Evolutionary conservation across 1,140 invertebrate species (phyloP).

Genomic region (Neodiprion virginianus): DNA sequence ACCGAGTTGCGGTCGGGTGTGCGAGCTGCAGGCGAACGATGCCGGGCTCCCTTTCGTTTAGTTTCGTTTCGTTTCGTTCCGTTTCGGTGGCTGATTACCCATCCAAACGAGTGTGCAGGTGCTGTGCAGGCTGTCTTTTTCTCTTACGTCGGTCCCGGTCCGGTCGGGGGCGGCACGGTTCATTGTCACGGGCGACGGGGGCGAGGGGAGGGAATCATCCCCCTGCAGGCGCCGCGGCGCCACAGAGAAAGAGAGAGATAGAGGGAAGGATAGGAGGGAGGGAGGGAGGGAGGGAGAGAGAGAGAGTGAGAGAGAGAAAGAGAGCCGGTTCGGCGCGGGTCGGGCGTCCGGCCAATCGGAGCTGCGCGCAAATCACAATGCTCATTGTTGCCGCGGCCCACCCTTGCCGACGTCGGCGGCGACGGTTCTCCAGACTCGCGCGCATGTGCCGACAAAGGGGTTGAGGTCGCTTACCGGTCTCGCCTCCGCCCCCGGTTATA

Average conservation of each 20-base stretch:
- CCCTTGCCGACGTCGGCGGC: slow-evolving; percentile 48
- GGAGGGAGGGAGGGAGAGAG: neutral
- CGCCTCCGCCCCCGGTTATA: neutral
- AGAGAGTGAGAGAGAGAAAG: neutral
- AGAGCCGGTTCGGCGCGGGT: slow-evolving; percentile 27
- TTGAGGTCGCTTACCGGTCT: neutral
- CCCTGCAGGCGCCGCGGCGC: neutral
- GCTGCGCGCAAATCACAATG: slow-evolving; percentile 62
- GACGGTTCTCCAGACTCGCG: slow-evolving; percentile 24
- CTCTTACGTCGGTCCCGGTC: too few species aligned
- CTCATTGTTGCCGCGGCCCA: slow-evolving; percentile 60
- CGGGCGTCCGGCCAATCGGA: slow-evolving; percentile 49
- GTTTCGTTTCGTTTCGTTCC: too few species aligned
- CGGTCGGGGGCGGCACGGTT: too few species aligned
- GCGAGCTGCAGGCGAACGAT: neutral
- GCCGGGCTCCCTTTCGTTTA: neutral
- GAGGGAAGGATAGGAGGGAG: neutral
- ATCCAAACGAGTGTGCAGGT: too few species aligned
- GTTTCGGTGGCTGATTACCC: too few species aligned
- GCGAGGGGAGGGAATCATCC: neutral
- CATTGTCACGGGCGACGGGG: neutral
- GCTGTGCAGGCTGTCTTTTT: too few species aligned
- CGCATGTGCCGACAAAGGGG: slow-evolving; percentile 6
- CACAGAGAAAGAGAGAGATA: neutral
- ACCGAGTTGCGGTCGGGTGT: neutral